Evolutionary conservation across 1,140 invertebrate genomes (phyloP).

Genomic region (Batillaria attramentaria): DNA sequence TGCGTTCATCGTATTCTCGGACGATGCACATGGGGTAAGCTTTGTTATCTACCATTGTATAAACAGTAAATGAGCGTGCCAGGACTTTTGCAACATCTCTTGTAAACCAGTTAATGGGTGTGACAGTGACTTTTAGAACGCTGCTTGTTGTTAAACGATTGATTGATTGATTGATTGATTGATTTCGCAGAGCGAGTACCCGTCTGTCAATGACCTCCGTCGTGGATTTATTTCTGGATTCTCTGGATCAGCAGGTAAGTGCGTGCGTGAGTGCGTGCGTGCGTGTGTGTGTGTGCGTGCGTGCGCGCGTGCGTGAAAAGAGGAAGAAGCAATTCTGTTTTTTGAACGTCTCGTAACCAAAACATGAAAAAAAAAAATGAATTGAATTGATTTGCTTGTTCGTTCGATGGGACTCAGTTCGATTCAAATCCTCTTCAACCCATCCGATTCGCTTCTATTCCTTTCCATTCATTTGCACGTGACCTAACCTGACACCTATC

Average conservation of each 20-base stretch:
- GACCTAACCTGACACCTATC: background rate
- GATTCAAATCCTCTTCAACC: background rate
- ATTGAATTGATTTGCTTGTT: background rate
- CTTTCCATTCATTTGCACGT: background rate
- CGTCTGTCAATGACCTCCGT: conserved; percentile 85
- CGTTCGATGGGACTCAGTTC: background rate
- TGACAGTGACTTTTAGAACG: no score
- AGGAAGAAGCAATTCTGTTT: no score
- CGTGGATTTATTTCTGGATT: conserved; percentile 90
- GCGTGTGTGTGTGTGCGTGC: no score
- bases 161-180: no score
- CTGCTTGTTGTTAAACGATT: no score
- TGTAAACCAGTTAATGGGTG: no score
- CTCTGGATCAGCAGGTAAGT: conserved; percentile 83
- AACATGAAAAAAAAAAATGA: background rate
- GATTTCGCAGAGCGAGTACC: conserved; percentile 89
- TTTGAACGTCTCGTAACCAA: no score
- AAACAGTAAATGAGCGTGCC: background rate
- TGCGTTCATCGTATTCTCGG: conserved; percentile 86
- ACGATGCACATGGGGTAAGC: conserved; percentile 83
- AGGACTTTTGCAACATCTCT: background rate
- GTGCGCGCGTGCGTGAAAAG: no score
- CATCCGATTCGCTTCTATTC: background rate
- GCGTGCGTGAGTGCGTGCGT: no score
- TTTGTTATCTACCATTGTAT: background rate